Evolutionary conservation across 2,797 vertebrate genomes (phyloP), one percentile per base, ranked within the genome.

Genomic region (Acestrorhynchus altus): DNA sequence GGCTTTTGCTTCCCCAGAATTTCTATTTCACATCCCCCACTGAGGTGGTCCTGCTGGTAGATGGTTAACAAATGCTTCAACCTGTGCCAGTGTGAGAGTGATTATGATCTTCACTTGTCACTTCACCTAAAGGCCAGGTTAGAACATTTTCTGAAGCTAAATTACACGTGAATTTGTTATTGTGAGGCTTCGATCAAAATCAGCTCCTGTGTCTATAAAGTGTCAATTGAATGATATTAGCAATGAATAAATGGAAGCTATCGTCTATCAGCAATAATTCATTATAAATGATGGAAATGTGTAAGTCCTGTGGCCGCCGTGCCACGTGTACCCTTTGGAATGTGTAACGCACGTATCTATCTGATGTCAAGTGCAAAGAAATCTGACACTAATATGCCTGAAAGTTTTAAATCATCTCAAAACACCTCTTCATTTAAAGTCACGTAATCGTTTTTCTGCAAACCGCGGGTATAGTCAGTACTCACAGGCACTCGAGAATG

Each of bases 1-100:
- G 60, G 70, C 20, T 67, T 80, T 69, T 59, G 63, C 9, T 68
- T 79, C 66, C 20, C 35, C 35, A 71, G 61, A 76, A 51, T 71
- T 51, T 61, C 49, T 28, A 44, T 64, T 40, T 66, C n/a, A 13
- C 59, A 5, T 47, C 54, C 22, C 35, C 12, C 8, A 3, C 77
- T 10, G 51, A 73, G 22, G 22, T 47, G 28, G 16, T n/a, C 18
- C 12, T 77, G 59, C 15, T 47, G 39, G 16, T 65, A 35, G 18
- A 9, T 46, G 5, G 24, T 68, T 28, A 66, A 59, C 40, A 68
- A 31, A 51, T 16, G 13, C 28, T 28, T 42, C 28, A 8, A 51
- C 18, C 1, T 3, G 56, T 40, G 40, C 20, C 40, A 67, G 35
- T 20, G 9, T 22, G 10, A 35, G 4, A 9, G 18, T 52, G 47